Evolutionary conservation across 2,888 invertebrate species (phyloP).

Genomic region (Polietes domitor): DNA sequence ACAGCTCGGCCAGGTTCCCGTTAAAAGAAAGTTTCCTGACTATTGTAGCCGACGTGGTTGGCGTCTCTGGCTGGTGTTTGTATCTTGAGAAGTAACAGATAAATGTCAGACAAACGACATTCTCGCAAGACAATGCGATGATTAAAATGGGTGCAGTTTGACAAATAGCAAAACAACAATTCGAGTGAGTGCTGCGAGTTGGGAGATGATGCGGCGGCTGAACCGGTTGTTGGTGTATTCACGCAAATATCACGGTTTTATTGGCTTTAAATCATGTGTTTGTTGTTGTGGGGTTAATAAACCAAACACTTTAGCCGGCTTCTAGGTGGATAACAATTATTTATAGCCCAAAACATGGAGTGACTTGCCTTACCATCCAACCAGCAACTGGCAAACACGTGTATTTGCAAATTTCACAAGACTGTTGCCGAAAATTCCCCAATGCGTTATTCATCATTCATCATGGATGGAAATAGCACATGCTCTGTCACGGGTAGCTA

Average conservation of each 20-base stretch:
- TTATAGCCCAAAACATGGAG: background rate
- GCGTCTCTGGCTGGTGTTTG: background rate
- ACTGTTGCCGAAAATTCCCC: constrained; percentile 39
- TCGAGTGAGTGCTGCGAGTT: background rate
- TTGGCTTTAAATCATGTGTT: background rate
- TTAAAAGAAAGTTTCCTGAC: background rate
- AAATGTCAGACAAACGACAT: constrained; percentile 48
- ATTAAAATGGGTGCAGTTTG: constrained; percentile 60
- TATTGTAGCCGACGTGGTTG: background rate
- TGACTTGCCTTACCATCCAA: background rate
- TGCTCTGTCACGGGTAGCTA: background rate
- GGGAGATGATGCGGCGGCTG: background rate
- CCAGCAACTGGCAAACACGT: background rate
- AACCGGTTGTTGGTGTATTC: background rate
- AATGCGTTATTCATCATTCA: constrained; percentile 38
- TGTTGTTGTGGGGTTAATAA: background rate
- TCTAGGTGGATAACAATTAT: background rate
- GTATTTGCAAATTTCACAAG: constrained; percentile 39
- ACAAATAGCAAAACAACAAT: constrained; percentile 9
- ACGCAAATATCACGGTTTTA: background rate
- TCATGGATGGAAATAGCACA: background rate
- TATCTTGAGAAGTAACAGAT: constrained; percentile 26
- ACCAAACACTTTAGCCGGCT: background rate
- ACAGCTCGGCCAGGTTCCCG: constrained; percentile 40
- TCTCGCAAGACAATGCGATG: constrained; percentile 46